Base-by-base conservation (phyloP, 2,797 vertebrate genomes). In the Prunella strophiata region DNA sequence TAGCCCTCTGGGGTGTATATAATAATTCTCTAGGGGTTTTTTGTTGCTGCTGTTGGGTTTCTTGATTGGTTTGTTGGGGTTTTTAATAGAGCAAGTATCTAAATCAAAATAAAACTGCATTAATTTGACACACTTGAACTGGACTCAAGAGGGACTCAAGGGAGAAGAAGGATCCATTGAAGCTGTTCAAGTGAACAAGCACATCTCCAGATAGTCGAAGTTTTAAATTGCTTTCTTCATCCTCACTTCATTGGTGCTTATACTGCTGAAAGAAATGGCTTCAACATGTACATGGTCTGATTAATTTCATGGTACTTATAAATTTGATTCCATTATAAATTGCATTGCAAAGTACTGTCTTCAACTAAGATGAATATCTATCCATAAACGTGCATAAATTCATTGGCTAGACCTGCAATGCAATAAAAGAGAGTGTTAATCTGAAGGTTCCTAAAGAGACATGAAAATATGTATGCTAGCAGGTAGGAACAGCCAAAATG, bases 201-300 rank as follows among this genome's bases (percentile, higher is more conserved):
- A 52, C 45, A 74, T n/a, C 51, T 86, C 68, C 50, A 50, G 77
- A 48, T 34, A 72, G 40, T 5, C 4, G 2, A 67, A 40, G 11
- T 70, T 92, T 91, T 80, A 86, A 95, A 95, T 79, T 81, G 34
- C 23, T 82, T 71, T 85, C 61, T 85, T 92, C 75, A 54, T 54
- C 21, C 47, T 83, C 59, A 77, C 21, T 67, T 94, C 70, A 74
- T 22, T 81, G 71, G 74, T 81, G 29, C 36, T 86, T 71, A 54
- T 22, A 23, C 6, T 89, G 30, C 38, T 90, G 72, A 89, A 50
- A 95, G 55, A 86, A 93, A 89, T 67, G 17, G 13, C 30, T 81
- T 91, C 78, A 81, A 8, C 13, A 51, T 50, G 30, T 65, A 43
- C 32, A 62, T 52, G 10, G 3, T 86, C 47, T 95, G 72, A 89